These are phyloP conservation scores for Ranitomeya imitator DNA, from an alignment of 2,113 vertebrate species.

Conservation along the genomic window DNA sequence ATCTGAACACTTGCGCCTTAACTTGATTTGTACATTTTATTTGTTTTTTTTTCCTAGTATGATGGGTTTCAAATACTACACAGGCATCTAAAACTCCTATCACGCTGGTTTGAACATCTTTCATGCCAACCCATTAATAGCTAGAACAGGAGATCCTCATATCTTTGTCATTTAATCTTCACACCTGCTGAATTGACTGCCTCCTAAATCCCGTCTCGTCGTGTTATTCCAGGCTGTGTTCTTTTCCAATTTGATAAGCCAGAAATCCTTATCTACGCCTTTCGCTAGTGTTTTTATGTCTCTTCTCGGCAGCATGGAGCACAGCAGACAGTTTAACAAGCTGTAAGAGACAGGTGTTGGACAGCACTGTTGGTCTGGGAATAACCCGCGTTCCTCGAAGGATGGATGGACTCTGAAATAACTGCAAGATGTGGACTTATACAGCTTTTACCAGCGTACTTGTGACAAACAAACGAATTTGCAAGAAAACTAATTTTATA, in stretches of 20 bases:
- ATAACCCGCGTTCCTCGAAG: constrained; percentile 19
- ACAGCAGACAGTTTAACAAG: constrained; percentile 55
- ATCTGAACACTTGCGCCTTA: neutral
- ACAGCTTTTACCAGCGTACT: neutral
- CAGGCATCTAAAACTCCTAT: neutral
- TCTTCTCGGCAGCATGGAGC: constrained; percentile 29
- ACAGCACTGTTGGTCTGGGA: constrained; percentile 52
- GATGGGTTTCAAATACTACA: neutral
- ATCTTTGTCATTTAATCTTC: constrained; percentile 36
- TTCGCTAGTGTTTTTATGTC: constrained; percentile 47
- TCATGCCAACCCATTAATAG: constrained; percentile 23
- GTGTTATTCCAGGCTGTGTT: constrained; percentile 33
- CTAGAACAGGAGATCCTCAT: constrained; percentile 39
- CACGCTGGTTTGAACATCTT: constrained; percentile 2
- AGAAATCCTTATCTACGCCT: constrained; percentile 44
- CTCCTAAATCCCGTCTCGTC: constrained; percentile 17
- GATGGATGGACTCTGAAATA: neutral
- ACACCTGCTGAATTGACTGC: constrained; percentile 21
- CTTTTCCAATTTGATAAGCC: constrained; percentile 40
- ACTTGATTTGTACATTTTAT: neutral
- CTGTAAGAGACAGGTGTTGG: constrained; percentile 55
- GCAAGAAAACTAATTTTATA: constrained; percentile 7
- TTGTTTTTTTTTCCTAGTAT: neutral
- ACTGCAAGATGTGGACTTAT: neutral
- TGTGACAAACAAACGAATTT: constrained; percentile 14